Conservation (phyloP, 1,140 invertebrate species). For the Diachasma alloeum region DNA sequence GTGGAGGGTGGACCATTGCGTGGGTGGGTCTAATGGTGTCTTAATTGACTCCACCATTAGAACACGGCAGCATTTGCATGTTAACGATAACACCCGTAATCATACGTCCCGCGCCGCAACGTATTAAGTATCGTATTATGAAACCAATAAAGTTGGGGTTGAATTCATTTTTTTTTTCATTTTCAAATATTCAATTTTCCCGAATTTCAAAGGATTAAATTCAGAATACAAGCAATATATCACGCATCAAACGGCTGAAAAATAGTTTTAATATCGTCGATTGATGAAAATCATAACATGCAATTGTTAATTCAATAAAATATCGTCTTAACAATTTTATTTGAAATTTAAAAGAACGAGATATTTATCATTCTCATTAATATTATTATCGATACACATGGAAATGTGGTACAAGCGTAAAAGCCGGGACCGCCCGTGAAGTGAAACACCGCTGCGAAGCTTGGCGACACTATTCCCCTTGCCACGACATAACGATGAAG, state of each 20-base stretch:
- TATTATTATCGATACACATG: slow-evolving; percentile 20
- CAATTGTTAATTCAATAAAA: too few species aligned
- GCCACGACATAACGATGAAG: slow-evolving; percentile 5
- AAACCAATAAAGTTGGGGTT: not conserved
- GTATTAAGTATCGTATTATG: slow-evolving; percentile 24
- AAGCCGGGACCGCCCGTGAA: slow-evolving; percentile 33
- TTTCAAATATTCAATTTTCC: too few species aligned
- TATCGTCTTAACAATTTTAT: not conserved
- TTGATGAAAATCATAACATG: too few species aligned
- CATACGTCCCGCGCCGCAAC: slow-evolving; percentile 46
- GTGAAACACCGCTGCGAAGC: slow-evolving; percentile 25
- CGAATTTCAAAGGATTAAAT: too few species aligned
- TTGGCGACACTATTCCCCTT: slow-evolving; percentile 33
- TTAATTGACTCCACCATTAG: slow-evolving; percentile 57
- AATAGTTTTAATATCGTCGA: too few species aligned
- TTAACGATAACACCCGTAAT: slow-evolving; percentile 55
- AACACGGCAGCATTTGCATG: slow-evolving; percentile 49
- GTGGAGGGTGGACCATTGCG: slow-evolving; percentile 22
- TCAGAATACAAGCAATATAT: too few species aligned
- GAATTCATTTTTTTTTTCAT: too few species aligned
- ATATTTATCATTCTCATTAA: slow-evolving; percentile 29
- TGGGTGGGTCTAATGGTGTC: slow-evolving; percentile 51
- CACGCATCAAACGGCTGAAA: too few species aligned
- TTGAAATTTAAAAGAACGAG: not conserved
- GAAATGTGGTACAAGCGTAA: slow-evolving; percentile 26